Percentiles rank a stretch among this genome's conserved stretches.
These are phyloP conservation scores for Mastigias papua DNA, from an alignment of 30 jellyfish, hydroid and myxozoan species.

Conservation along the genomic window DNA sequence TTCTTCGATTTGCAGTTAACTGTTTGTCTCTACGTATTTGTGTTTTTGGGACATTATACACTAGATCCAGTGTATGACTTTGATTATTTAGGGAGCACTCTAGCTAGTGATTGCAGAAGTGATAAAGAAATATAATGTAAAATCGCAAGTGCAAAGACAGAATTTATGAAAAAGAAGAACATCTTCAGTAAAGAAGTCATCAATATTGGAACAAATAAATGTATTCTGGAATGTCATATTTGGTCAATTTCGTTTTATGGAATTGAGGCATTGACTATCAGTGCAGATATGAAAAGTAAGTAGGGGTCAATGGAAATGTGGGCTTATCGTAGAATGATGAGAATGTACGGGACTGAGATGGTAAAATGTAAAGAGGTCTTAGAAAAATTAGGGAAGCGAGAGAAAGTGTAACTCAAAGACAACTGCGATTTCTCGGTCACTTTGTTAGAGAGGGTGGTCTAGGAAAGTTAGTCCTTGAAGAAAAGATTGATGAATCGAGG, in stretches of 20 bases:
- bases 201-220: not conserved
- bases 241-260: constrained; percentile 10
- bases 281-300: not conserved
- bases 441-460: too few species aligned
- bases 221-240: not conserved
- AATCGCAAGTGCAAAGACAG: constrained; percentile 1
- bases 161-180: not conserved
- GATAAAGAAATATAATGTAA: not conserved
- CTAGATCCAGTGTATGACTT: not conserved
- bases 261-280: constrained; percentile 10
- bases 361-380: not conserved
- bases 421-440: too few species aligned
- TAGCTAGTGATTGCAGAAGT: not conserved
- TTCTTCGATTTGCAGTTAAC: not conserved
- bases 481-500: too few species aligned
- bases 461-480: too few species aligned
- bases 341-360: constrained; percentile 4
- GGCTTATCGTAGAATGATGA: constrained; percentile 16
- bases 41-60: too few species aligned
- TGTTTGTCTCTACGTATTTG: too few species aligned
- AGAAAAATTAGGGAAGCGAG: not conserved
- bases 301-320: constrained; percentile 16
- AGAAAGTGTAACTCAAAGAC: not conserved
- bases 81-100: not conserved
- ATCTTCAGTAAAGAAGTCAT: not conserved